Percentiles rank a stretch among this genome's conserved stretches.
Conservation (phyloP, 1,140 invertebrate genomes). For the Triops cancriformis region DNA sequence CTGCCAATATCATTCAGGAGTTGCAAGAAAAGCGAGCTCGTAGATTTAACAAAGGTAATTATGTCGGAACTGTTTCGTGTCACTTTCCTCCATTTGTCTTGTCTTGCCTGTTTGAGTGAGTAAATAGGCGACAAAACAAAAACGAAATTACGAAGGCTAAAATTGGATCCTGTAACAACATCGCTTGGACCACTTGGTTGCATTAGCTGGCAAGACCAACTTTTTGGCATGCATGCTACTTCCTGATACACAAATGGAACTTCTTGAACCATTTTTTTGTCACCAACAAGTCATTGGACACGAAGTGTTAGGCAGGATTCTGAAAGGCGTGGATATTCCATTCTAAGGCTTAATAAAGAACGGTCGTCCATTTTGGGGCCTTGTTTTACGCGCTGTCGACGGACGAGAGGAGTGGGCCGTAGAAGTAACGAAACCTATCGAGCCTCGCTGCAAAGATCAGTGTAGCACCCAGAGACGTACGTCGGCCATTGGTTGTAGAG, state of each 20-base stretch:
- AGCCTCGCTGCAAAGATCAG: not conserved
- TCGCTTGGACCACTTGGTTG: not conserved
- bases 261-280: not conserved
- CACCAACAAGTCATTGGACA: not conserved
- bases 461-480: not conserved
- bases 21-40: conserved; percentile 38
- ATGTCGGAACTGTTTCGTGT: not conserved
- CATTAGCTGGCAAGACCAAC: not conserved
- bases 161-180: conserved; percentile 8
- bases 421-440: not conserved
- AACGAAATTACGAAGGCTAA: not conserved
- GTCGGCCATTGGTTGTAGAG: not conserved
- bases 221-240: not conserved
- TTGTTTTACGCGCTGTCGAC: not conserved
- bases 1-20: conserved; percentile 39
- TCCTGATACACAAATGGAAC: not conserved
- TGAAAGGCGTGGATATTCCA: not conserved
- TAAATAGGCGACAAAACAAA: not conserved
- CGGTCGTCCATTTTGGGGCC: not conserved
- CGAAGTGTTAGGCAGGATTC: not conserved
- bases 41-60: conserved; percentile 54
- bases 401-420: not conserved
- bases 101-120: not conserved
- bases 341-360: not conserved
- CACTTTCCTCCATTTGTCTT: conserved; percentile 6